phyloP scores from a whole-genome alignment of 2,797 vertebrate genomes.

The Hyperoplus lanceolatus region DNA sequence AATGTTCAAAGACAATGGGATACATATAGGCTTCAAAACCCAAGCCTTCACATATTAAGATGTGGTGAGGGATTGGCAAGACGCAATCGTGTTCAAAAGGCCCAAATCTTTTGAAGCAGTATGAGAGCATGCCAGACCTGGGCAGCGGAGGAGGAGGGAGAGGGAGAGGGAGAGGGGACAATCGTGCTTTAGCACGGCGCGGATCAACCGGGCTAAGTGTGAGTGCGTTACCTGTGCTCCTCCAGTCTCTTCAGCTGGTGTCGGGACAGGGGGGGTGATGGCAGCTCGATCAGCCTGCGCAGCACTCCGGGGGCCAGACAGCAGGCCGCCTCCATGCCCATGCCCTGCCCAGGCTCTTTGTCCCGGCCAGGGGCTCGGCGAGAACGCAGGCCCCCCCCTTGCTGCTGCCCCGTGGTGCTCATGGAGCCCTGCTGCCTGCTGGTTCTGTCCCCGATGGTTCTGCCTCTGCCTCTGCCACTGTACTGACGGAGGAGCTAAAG shows the following conservation, averaged over 20 bases:
- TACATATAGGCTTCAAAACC: no score
- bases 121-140: no score
- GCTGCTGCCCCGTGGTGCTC: slow-evolving; percentile 86
- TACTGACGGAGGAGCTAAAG: slow-evolving; percentile 62
- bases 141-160: no score
- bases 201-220: no score
- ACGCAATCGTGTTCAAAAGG: no score
- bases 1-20: no score
- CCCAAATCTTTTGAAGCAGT: no score
- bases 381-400: slow-evolving; percentile 85
- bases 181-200: no score
- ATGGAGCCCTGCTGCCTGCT: slow-evolving; percentile 83
- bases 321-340: slow-evolving; percentile 87
- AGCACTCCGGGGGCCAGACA: slow-evolving; percentile 86
- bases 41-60: no score
- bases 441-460: slow-evolving; percentile 59
- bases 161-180: no score
- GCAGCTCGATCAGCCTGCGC: slow-evolving; percentile 92
- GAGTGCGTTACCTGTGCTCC: slow-evolving; percentile 88
- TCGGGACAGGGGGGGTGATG: slow-evolving; percentile 91
- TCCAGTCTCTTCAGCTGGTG: slow-evolving; percentile 97
- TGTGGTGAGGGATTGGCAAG: no score
- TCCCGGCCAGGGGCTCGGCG: slow-evolving; percentile 88
- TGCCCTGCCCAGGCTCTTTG: slow-evolving; percentile 82
- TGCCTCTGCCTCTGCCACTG: slow-evolving; percentile 76